phyloP scores from a whole-genome alignment of 2,888 invertebrate genomes.

The Holacanthella duospinosa region DNA sequence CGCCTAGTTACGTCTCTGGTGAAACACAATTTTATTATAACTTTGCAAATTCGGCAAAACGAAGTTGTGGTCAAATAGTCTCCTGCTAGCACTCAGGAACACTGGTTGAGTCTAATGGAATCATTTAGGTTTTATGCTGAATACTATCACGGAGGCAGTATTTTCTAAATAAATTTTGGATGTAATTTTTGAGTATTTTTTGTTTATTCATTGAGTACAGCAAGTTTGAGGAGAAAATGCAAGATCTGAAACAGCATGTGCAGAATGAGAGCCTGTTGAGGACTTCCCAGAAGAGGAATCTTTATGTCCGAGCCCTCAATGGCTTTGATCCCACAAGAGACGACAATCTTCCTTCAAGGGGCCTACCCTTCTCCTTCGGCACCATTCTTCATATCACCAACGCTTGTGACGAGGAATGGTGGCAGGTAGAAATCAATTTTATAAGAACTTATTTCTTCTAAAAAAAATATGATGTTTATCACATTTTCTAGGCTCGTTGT shows the following conservation, averaged over 20 bases:
- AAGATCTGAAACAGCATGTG: slow-evolving; percentile 81
- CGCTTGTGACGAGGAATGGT: slow-evolving; percentile 99
- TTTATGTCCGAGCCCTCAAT: slow-evolving; percentile 63
- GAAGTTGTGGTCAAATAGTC: too few species aligned
- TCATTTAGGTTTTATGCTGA: too few species aligned
- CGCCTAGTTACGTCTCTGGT: too few species aligned
- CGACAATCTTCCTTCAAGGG: slow-evolving; percentile 90
- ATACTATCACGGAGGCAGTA: background rate
- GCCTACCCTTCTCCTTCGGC: slow-evolving; percentile 90
- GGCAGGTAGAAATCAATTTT: slow-evolving; percentile 70
- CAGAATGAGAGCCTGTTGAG: slow-evolving; percentile 73
- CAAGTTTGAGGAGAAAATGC: slow-evolving; percentile 95
- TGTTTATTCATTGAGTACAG: slow-evolving; percentile 80
- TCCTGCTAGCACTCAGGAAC: too few species aligned
- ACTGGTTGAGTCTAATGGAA: too few species aligned
- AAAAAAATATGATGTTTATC: too few species aligned
- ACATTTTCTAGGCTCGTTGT: slow-evolving; percentile 54
- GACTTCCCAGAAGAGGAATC: slow-evolving; percentile 89
- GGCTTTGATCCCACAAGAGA: slow-evolving; percentile 78
- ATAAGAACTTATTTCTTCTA: too few species aligned
- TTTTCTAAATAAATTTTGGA: background rate
- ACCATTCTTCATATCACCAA: slow-evolving; percentile 98
- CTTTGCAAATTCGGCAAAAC: too few species aligned
- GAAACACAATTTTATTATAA: too few species aligned
- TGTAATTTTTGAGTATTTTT: background rate